Evolutionary conservation across 2,113 vertebrate species (phyloP).

Genomic region (Halichoerus grypus): DNA sequence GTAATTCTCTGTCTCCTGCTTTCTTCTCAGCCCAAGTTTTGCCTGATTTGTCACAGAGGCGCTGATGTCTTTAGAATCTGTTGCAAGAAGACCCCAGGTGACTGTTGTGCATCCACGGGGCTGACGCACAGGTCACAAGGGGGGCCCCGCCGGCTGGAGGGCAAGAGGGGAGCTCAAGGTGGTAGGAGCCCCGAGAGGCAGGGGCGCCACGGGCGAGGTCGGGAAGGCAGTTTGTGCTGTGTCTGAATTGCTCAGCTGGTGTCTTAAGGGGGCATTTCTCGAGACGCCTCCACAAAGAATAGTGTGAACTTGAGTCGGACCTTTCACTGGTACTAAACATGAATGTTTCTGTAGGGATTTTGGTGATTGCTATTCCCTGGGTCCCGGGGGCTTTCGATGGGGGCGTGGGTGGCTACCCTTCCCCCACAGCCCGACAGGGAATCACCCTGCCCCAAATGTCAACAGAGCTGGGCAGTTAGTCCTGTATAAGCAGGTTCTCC

Average conservation of each 20-base stretch:
- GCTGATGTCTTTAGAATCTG: neutral
- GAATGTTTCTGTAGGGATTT: neutral
- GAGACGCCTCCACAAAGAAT: neutral
- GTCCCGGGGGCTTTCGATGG: accelerated
- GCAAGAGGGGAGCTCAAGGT: neutral
- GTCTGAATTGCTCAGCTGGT: neutral
- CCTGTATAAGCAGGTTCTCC: neutral
- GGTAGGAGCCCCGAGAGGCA: neutral
- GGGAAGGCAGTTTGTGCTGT: accelerated
- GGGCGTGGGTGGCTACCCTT: neutral
- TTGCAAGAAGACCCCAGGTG: neutral
- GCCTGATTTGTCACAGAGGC: neutral
- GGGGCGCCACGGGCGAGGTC: accelerated
- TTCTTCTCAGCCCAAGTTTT: neutral
- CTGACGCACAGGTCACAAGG: accelerated
- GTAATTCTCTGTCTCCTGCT: neutral
- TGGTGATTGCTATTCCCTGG: no score
- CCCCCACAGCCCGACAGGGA: neutral
- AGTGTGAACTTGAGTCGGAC: accelerated
- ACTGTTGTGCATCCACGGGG: accelerated
- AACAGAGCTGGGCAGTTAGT: neutral
- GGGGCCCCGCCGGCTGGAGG: accelerated
- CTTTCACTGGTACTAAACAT: accelerated
- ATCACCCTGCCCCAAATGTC: neutral
- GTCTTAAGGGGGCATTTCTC: neutral